Base-by-base conservation (phyloP, 2,888 invertebrate species). In the Gastracanthus pulcherrimus region DNA sequence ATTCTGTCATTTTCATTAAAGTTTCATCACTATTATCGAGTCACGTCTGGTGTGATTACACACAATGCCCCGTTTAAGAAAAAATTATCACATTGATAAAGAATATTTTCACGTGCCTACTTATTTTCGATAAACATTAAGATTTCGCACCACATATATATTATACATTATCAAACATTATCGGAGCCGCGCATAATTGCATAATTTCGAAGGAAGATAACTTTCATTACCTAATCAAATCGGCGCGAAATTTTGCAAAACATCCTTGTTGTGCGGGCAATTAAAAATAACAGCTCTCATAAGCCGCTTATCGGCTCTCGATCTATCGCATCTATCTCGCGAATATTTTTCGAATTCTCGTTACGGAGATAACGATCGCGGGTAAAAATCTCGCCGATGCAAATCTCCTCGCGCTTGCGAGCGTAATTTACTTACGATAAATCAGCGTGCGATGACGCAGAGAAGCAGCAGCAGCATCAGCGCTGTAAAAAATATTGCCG, bases 351-450 rank as follows among this genome's bases (percentile, higher is more conserved):
- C 13, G 34, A 60, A 70, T 72, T 72, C 72, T 79, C 72, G 72
- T 72, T 72, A 66, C 6, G n/a, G 5, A 26, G 81, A 77, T 81
- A 81, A 51, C 16, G 58, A 81, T 81, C 81, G 67, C 11, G 2
- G 38, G 16, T 34, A 60, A 64, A 62, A 64, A 76, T 76, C 51
- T n/a, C 11, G 41, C 19, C 48, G 75, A 64, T n/a, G 34, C 62
- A 38, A 76, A 31, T 45, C 6, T 31, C 13, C 67, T 76, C 67
- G 66, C 55, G 16, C 36, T 16, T 11, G 34, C 31, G 34, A n/a
- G 41, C 34, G 58, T 72, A 77, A 81, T 78, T 81, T 75, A 81
- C 81, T 81, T 77, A 77, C 77, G 77, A 77, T 81, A 71, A 71
- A 78, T 78, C 71, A 58, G 55, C 67, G 45, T 16, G 45, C 45